Evolutionary conservation across 2,113 vertebrate genomes (phyloP).

Genomic region (Poicephalus gulielmi): DNA sequence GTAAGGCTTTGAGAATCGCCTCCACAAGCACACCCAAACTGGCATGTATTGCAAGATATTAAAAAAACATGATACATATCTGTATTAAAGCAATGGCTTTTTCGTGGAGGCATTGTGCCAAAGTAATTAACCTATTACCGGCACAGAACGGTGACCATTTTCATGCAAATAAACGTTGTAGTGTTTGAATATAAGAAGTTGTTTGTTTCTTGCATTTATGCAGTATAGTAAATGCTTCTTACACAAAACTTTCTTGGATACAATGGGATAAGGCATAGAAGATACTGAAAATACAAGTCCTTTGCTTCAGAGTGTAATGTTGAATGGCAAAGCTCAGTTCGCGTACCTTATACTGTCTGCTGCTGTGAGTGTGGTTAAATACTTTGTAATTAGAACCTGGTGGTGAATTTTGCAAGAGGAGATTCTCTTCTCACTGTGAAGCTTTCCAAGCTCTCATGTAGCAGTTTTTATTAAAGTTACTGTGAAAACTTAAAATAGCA

Average conservation of each 20-base stretch:
- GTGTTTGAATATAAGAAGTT: background rate
- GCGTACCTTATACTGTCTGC: background rate
- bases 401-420: constrained; percentile 8
- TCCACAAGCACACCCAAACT: background rate
- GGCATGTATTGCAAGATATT: background rate
- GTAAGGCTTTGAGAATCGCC: background rate
- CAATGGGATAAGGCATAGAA: background rate
- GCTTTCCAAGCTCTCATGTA: background rate
- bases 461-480: constrained; percentile 18
- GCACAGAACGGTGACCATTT: background rate
- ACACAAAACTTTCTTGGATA: background rate
- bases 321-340: background rate
- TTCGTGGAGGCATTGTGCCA: background rate
- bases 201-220: background rate
- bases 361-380: background rate
- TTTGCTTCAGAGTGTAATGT: background rate
- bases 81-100: background rate
- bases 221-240: background rate
- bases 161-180: background rate
- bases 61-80: background rate
- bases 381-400: background rate
- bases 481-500: background rate
- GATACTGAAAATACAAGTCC: background rate
- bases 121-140: background rate
- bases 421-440: background rate